Evolutionary conservation across 2,797 vertebrate genomes (phyloP).

Genomic region (Hydrocynus forskahlii): DNA sequence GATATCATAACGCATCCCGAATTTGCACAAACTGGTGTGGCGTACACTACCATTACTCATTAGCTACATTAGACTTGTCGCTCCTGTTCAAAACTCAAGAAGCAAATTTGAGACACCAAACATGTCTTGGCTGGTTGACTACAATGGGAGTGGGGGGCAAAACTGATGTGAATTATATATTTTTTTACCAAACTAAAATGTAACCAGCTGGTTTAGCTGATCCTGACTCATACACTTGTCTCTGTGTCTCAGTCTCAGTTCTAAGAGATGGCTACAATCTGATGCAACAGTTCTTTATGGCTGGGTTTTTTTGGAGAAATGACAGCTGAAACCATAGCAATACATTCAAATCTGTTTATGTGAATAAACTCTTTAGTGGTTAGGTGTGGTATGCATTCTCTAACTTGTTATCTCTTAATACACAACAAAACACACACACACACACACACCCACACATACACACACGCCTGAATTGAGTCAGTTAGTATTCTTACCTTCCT

Average conservation of each 20-base stretch:
- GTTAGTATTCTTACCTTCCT: slow-evolving; percentile 78
- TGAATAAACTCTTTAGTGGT: background rate
- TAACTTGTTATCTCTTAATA: slow-evolving; percentile 15
- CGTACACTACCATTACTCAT: background rate
- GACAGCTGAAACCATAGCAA: background rate
- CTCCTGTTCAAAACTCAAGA: background rate
- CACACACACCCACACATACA: slow-evolving; percentile 16
- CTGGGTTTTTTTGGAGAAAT: background rate
- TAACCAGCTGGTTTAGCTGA: slow-evolving; percentile 18
- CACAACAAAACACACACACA: slow-evolving; percentile 57
- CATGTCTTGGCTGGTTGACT: background rate
- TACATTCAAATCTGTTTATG: background rate
- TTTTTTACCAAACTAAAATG: background rate
- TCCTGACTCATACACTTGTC: background rate
- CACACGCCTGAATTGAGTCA: background rate
- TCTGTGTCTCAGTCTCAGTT: background rate
- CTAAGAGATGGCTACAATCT: background rate
- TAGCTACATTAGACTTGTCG: background rate
- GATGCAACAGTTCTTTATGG: background rate
- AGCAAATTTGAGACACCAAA: background rate
- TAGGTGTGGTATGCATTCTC: slow-evolving; percentile 2
- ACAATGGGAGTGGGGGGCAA: background rate
- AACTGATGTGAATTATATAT: background rate
- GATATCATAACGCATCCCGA: too few relatives aligned
- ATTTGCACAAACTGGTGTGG: background rate